Evolutionary conservation across 2,888 invertebrate species (phyloP), one percentile per base, ranked within the genome.

Genomic region (Rhagophthalmus giganteus): DNA sequence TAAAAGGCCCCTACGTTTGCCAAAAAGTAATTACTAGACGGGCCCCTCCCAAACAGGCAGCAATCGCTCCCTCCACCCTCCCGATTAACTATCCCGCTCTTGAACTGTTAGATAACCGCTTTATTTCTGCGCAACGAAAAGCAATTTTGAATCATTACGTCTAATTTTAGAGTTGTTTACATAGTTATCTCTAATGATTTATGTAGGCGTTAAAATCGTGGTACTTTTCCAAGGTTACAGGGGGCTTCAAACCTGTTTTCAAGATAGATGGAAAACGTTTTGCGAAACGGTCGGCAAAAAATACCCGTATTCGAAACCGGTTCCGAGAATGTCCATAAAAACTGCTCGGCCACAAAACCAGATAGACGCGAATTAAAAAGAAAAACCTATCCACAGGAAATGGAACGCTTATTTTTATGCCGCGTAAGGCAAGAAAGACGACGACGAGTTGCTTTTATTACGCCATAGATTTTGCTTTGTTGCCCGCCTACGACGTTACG

Each of bases 281-380:
- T 33, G 47, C 55, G 31, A 48, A 42, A 55, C 49, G 48, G 52
- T 41, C 35, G 45, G 45, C 28, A 39, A 48, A 47, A 55, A 55
- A 52, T 40, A 28, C 37, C 40, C 47, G 41, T 37, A 52, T 34
- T 33, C 12, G 49, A 56, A 56, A 52, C 53, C 53, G 56, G 53
- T 53, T 26, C 32, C 8, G 34, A 37, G 46, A 41, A 41, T 27
- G 24, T 27, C 37, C 49, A 16, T 53, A 56, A 56, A 56, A 48
- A 16, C 20, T 28, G 24, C 38, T 16, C 39, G 27, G 37, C 53
- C 45, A 34, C 52, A 44, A 38, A 44, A 48, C 46, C 37, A 47
- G 51, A 51, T 48, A 42, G 48, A 51, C 49, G 46, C 34, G 49
- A 55, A 55, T 55, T 48, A 45, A 54, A 48, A 54, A 52, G 40